These are phyloP conservation scores for Heliconius congener DNA, from an alignment of 1,140 invertebrate species.

Conservation along the genomic window DNA sequence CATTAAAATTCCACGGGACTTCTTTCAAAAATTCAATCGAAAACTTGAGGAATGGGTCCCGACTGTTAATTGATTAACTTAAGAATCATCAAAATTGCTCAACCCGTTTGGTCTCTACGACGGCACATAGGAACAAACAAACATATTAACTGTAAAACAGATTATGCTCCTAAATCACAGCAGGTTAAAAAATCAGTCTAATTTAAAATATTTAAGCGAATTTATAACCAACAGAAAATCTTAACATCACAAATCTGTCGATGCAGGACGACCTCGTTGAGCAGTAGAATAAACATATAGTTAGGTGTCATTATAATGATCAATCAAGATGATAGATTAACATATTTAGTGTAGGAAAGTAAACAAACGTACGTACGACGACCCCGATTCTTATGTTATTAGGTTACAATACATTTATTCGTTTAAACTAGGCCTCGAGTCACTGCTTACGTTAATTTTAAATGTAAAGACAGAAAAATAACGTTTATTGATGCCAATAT, in stretches of 20 bases:
- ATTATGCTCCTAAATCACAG: too few relatives aligned
- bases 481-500: not conserved
- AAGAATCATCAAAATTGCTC: too few relatives aligned
- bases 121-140: too few relatives aligned
- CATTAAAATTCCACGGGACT: too few relatives aligned
- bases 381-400: slow-evolving; percentile 50
- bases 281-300: slow-evolving; percentile 46
- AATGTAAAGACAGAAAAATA: not conserved
- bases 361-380: slow-evolving; percentile 49
- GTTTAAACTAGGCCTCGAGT: slow-evolving; percentile 15
- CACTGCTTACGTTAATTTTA: slow-evolving; percentile 13
- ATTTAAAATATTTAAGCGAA: too few relatives aligned
- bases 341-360: slow-evolving; percentile 37
- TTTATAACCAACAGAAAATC: not conserved
- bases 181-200: too few relatives aligned
- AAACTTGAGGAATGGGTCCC: too few relatives aligned
- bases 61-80: too few relatives aligned
- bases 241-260: slow-evolving; percentile 15
- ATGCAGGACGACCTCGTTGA: slow-evolving; percentile 45
- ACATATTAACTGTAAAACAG: too few relatives aligned
- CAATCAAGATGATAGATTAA: slow-evolving; percentile 67
- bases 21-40: too few relatives aligned
- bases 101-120: too few relatives aligned
- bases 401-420: slow-evolving; percentile 23
- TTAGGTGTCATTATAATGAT: slow-evolving; percentile 44